Evolutionary conservation across 2,113 vertebrate species (phyloP).

Genomic region (Arizona elegans): DNA sequence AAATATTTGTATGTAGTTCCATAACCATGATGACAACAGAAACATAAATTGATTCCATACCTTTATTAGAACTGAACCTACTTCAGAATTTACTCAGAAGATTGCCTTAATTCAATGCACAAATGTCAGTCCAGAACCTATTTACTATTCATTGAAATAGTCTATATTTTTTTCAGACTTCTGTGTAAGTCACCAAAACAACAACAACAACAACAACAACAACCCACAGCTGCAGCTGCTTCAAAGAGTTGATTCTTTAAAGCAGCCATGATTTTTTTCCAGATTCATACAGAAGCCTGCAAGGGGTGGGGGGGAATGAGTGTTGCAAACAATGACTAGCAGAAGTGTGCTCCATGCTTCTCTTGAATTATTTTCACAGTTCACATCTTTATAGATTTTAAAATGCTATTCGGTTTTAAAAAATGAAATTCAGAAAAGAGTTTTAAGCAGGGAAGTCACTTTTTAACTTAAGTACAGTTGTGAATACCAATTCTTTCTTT

Average conservation of each 20-base stretch:
- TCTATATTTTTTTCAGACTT: not conserved
- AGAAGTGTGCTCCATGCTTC: not conserved
- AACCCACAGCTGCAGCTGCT: not conserved
- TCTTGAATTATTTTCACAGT: not conserved
- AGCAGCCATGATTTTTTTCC: not conserved
- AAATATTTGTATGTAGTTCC: not conserved
- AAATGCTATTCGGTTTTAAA: not conserved
- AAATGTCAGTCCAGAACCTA: not conserved
- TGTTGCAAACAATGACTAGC: not conserved
- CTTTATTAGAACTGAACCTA: not conserved
- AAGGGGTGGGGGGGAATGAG: not conserved
- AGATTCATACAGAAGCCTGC: not conserved
- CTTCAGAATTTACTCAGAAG: not conserved
- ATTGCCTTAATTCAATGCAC: not conserved
- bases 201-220: not conserved
- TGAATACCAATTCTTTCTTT: constrained; percentile 35
- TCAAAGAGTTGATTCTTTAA: not conserved
- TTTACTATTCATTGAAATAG: not conserved
- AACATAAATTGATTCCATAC: not conserved
- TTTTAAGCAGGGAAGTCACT: constrained; percentile 22
- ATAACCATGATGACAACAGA: not conserved
- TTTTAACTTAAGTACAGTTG: constrained; percentile 39
- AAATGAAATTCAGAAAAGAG: constrained; percentile 42
- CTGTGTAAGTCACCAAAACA: not conserved
- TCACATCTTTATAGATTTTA: not conserved